Evolutionary conservation across 2,113 vertebrate species (phyloP).

Genomic region (Myiozetetes cayanensis): DNA sequence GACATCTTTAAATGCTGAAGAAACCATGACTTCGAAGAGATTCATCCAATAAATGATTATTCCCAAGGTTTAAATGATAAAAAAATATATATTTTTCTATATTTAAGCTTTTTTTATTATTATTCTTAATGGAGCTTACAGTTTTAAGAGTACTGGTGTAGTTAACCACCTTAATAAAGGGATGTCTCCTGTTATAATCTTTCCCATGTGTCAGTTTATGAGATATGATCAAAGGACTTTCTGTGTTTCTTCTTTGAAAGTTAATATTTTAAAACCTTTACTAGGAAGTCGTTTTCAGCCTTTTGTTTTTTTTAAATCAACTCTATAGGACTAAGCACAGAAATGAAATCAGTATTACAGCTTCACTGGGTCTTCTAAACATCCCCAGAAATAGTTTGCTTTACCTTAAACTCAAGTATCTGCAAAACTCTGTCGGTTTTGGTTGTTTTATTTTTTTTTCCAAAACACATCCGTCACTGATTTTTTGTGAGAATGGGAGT

Average conservation of each 20-base stretch:
- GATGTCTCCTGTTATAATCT: neutral
- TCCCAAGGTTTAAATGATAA: neutral
- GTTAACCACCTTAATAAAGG: neutral
- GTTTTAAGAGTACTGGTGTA: neutral
- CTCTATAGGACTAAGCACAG: neutral
- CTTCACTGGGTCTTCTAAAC: neutral
- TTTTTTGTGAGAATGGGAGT: neutral
- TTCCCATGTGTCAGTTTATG: neutral
- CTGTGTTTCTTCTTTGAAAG: neutral
- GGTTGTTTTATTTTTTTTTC: neutral
- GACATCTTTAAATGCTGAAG: neutral
- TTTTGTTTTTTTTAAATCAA: too few relatives aligned
- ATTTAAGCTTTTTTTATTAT: neutral
- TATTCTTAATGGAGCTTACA: neutral
- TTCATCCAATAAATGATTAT: neutral
- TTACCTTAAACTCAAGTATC: neutral
- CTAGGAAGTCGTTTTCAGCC: neutral
- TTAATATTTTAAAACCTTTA: neutral
- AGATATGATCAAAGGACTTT: neutral
- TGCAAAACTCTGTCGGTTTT: rapidly evolving
- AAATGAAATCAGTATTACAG: neutral
- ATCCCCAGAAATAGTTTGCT: neutral
- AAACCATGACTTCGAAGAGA: neutral
- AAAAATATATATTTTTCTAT: neutral
- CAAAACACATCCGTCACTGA: neutral